Conservation (phyloP, 2,888 invertebrate genomes). For the Drepanosiphum platanoidis region DNA sequence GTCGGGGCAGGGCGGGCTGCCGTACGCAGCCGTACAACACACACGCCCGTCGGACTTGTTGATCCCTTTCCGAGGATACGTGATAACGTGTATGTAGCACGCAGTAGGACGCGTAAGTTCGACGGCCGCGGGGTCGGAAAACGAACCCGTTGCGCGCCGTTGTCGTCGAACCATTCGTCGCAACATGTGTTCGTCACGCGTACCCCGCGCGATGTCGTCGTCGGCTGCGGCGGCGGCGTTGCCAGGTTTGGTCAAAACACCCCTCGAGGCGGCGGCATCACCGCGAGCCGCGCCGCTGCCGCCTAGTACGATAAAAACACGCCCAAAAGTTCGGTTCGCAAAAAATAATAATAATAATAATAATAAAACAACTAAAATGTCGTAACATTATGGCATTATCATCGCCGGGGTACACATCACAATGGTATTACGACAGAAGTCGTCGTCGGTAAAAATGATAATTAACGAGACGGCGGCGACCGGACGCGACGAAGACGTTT, state of each 20-base stretch:
- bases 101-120: neutral
- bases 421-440: neutral
- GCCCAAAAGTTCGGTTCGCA: constrained; percentile 17
- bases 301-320: neutral
- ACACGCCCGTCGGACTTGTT: constrained; percentile 27
- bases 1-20: neutral
- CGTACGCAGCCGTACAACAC: neutral
- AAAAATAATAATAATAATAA: neutral
- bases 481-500: neutral
- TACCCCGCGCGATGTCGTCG: neutral
- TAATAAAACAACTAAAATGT: neutral
- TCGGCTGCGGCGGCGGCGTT: constrained; percentile 32
- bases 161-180: neutral
- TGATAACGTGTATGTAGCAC: neutral
- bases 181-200: constrained; percentile 55
- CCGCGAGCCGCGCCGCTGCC: neutral
- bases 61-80: neutral
- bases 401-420: neutral
- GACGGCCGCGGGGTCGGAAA: too few relatives aligned
- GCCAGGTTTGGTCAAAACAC: constrained; percentile 52
- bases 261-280: constrained; percentile 5
- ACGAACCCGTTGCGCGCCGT: neutral
- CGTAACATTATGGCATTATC: too few relatives aligned
- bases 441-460: neutral
- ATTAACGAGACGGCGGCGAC: neutral